These are phyloP conservation scores for Hepsetus odoe DNA, from an alignment of 2,113 vertebrate genomes.

Conservation along the genomic window DNA sequence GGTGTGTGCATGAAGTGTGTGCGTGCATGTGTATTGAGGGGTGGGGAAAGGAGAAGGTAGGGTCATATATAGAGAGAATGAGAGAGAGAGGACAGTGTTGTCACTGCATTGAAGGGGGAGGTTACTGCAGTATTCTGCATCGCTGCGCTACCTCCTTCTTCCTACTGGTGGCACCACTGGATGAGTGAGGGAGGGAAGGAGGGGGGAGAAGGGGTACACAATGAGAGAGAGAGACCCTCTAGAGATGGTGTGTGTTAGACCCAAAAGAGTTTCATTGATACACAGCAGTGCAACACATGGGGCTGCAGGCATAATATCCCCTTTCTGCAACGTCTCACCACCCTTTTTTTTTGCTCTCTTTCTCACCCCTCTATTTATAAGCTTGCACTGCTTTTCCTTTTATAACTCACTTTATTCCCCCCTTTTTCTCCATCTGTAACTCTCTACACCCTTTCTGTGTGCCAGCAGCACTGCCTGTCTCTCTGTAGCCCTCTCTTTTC, in stretches of 20 bases:
- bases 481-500: no score
- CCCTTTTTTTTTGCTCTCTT: conserved; percentile 48
- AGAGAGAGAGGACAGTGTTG: conserved; percentile 53
- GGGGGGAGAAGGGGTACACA: conserved; percentile 3
- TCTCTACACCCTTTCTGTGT: no score
- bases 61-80: conserved; percentile 21
- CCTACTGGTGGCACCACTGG: conserved; percentile 69
- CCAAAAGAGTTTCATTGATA: not conserved
- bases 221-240: conserved; percentile 42
- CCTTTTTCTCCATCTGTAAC: no score
- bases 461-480: no score
- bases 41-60: not conserved
- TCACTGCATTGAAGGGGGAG: conserved; percentile 73
- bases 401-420: not conserved
- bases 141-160: conserved; percentile 65
- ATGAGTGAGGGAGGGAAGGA: no score
- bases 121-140: conserved; percentile 68
- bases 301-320: conserved; percentile 60
- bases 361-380: not conserved
- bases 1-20: no score
- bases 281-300: conserved; percentile 12
- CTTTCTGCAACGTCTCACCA: conserved; percentile 38
- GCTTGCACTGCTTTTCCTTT: not conserved
- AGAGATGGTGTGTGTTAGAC: conserved; percentile 51
- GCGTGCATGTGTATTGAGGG: no score